Percentiles rank a stretch among this genome's conserved stretches.
phyloP scores from a whole-genome alignment of 2,113 vertebrate genomes.

The Mobula birostris region DNA sequence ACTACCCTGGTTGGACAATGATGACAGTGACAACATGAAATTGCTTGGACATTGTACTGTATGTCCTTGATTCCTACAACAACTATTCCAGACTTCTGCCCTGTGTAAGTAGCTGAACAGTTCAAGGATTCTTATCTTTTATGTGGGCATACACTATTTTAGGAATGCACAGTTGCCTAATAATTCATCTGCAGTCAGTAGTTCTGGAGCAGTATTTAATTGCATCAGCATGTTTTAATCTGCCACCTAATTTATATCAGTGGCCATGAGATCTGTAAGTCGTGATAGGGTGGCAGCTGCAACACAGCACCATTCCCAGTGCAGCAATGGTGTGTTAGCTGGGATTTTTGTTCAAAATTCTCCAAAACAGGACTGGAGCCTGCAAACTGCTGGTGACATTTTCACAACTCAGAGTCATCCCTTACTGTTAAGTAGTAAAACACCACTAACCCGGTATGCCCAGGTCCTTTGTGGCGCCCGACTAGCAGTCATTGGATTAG shows the following conservation, averaged over 20 bases:
- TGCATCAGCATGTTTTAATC: too few relatives aligned
- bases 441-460: too few relatives aligned
- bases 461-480: too few relatives aligned
- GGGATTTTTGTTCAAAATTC: background rate
- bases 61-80: background rate
- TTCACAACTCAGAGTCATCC: background rate
- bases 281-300: background rate
- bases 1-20: background rate
- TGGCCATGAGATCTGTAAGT: too few relatives aligned
- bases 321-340: background rate
- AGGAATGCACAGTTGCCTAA: too few relatives aligned
- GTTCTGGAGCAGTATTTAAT: too few relatives aligned
- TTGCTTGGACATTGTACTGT: background rate
- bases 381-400: background rate
- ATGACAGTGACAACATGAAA: background rate
- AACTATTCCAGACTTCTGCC: background rate
- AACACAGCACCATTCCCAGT: background rate
- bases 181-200: too few relatives aligned
- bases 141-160: background rate
- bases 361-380: background rate
- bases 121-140: background rate
- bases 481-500: too few relatives aligned
- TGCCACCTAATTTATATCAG: too few relatives aligned
- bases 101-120: background rate
- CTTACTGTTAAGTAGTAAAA: background rate